Conservation (phyloP, 2,888 invertebrate species). For the Actias luna region DNA sequence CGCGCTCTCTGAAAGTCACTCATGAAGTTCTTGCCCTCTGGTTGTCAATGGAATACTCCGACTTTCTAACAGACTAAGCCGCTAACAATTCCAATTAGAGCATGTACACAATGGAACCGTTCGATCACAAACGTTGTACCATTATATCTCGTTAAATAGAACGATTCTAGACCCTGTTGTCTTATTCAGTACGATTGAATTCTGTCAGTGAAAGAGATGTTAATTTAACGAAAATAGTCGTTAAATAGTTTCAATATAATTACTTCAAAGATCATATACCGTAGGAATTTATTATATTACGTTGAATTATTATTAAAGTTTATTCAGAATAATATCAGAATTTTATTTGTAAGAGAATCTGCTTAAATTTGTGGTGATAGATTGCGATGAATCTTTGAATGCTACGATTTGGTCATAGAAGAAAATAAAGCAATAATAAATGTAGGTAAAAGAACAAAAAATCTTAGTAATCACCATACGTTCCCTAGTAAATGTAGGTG, state of each 20-base stretch:
- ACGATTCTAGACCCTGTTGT: constrained; percentile 20
- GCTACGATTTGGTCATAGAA: background rate
- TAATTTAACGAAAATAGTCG: background rate
- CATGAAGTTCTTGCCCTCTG: background rate
- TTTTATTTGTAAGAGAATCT: background rate
- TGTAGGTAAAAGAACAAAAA: constrained; percentile 33
- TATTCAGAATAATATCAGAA: background rate
- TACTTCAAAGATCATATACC: background rate
- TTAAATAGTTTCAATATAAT: background rate
- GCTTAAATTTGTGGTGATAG: background rate
- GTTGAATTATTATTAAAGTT: no score
- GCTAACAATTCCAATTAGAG: constrained; percentile 37
- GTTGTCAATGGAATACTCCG: constrained; percentile 10
- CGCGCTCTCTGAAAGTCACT: background rate
- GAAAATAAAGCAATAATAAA: constrained; percentile 4
- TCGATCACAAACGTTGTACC: constrained; percentile 25
- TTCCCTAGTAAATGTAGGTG: constrained; percentile 56
- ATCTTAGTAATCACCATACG: constrained; percentile 46
- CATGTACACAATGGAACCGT: constrained; percentile 31
- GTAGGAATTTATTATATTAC: background rate
- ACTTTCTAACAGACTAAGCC: constrained; percentile 14
- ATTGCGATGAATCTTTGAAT: background rate
- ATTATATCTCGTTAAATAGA: constrained; percentile 26
- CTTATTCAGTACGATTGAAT: constrained; percentile 21
- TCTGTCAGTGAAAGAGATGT: background rate